Percentiles rank a stretch among this genome's conserved stretches.
phyloP scores from a whole-genome alignment of 2,113 vertebrate species.

The Gorilla gorilla region DNA sequence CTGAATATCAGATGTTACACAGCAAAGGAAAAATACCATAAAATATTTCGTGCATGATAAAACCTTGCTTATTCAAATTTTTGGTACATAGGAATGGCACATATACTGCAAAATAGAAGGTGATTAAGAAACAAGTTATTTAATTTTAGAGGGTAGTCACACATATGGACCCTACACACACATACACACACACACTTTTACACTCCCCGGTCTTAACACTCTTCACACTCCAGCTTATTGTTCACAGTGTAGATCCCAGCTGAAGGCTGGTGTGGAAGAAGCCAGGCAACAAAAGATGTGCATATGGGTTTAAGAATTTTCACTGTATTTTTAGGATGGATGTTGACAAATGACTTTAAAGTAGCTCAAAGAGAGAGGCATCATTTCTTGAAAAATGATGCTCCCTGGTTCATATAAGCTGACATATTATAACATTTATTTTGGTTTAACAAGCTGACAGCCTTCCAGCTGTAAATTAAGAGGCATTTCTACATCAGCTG shows the following conservation, averaged over 20 bases:
- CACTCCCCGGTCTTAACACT: background rate
- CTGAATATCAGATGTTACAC: constrained; percentile 25
- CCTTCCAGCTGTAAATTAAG: constrained; percentile 18
- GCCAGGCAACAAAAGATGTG: background rate
- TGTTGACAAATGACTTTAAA: constrained; percentile 52
- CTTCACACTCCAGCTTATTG: background rate
- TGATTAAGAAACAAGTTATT: constrained; percentile 22
- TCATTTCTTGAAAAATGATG: constrained; percentile 36
- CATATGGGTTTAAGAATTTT: background rate
- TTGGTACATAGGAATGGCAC: background rate
- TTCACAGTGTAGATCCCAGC: background rate
- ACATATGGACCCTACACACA: background rate
- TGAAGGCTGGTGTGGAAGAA: background rate
- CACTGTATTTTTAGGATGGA: background rate
- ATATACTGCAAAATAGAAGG: constrained; percentile 13
- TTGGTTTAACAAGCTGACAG: constrained; percentile 27
- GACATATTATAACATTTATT: constrained; percentile 36
- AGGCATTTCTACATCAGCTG: constrained; percentile 33
- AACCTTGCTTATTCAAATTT: background rate
- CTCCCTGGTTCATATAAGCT: constrained; percentile 2
- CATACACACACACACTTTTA: background rate
- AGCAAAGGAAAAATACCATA: background rate
- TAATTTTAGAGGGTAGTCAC: background rate
- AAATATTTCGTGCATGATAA: background rate
- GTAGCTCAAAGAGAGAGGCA: background rate